Evolutionary conservation across 2,888 invertebrate genomes (phyloP).

Genomic region (Drosophila falleni): DNA sequence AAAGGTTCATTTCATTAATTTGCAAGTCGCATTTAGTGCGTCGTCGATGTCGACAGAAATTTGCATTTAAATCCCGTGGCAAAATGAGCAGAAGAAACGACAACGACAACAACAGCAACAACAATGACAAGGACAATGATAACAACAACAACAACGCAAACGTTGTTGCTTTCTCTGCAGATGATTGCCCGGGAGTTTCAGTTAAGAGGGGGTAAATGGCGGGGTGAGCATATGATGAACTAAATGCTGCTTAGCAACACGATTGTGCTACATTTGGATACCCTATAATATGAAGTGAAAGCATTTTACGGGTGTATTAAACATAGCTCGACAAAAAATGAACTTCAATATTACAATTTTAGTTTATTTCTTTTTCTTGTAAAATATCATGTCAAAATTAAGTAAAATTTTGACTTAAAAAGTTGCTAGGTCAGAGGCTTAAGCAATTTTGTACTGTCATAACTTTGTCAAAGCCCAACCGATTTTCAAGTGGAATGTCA

Average conservation of each 20-base stretch:
- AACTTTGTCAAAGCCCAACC: too few relatives aligned
- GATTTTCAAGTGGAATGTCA: too few relatives aligned
- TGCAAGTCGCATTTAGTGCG: conserved; percentile 81
- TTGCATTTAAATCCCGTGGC: conserved; percentile 79
- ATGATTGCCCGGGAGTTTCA: conserved; percentile 41
- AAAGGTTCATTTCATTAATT: conserved; percentile 82
- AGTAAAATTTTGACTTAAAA: too few relatives aligned
- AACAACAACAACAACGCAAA: not conserved
- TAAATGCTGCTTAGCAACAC: conserved; percentile 61
- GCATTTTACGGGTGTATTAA: not conserved
- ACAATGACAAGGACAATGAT: conserved; percentile 3
- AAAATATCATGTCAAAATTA: too few relatives aligned
- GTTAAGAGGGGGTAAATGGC: conserved; percentile 5
- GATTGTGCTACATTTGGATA: conserved; percentile 10
- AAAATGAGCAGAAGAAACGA: conserved; percentile 77
- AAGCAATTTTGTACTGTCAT: too few relatives aligned
- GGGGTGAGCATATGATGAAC: conserved; percentile 60
- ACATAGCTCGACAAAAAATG: not conserved
- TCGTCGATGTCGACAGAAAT: conserved; percentile 77
- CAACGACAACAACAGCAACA: conserved; percentile 17
- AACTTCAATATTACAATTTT: too few relatives aligned
- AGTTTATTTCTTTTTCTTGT: too few relatives aligned
- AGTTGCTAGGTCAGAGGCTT: too few relatives aligned
- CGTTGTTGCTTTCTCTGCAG: conserved; percentile 29
- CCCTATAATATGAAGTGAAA: not conserved